phyloP scores from a whole-genome alignment of 2,888 invertebrate genomes.

The Alloscopus bannaensis region DNA sequence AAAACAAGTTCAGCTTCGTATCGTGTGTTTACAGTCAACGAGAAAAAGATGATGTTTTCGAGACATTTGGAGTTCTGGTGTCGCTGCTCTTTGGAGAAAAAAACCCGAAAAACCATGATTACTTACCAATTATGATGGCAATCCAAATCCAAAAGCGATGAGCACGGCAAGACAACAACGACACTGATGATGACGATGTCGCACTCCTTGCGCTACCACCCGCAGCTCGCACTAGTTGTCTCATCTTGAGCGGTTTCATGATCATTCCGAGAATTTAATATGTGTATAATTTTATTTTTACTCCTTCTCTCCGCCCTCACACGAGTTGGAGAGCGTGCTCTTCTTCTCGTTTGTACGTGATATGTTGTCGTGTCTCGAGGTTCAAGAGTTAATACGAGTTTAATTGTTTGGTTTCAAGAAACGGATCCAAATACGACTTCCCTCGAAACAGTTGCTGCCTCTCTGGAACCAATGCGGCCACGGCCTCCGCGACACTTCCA shows the following conservation, averaged over 20 bases:
- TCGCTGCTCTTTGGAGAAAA: conserved; percentile 6
- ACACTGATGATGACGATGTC: conserved; percentile 57
- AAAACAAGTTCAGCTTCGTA: not conserved
- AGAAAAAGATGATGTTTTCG: not conserved
- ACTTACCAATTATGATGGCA: conserved; percentile 62
- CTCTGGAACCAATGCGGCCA: no score
- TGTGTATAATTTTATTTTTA: conserved; percentile 22
- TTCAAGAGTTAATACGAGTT: conserved; percentile 46
- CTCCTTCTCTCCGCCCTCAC: not conserved
- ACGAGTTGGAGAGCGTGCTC: no score
- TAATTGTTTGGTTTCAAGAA: conserved; percentile 47
- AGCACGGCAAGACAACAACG: conserved; percentile 40
- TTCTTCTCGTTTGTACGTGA: no score
- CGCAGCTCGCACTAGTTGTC: conserved; percentile 41
- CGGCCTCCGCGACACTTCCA: no score
- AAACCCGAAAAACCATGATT: conserved; percentile 49
- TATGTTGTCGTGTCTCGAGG: conserved; percentile 14
- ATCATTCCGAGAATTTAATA: no score
- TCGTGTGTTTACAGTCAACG: not conserved
- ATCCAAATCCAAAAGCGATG: conserved; percentile 61
- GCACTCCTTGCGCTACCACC: conserved; percentile 46
- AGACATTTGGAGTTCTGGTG: not conserved
- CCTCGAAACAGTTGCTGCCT: no score
- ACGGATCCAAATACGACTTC: conserved; percentile 37
- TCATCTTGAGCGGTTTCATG: conserved; percentile 48